Evolutionary conservation across 2,113 vertebrate species (phyloP).

Genomic region (Ranitomeya imitator): DNA sequence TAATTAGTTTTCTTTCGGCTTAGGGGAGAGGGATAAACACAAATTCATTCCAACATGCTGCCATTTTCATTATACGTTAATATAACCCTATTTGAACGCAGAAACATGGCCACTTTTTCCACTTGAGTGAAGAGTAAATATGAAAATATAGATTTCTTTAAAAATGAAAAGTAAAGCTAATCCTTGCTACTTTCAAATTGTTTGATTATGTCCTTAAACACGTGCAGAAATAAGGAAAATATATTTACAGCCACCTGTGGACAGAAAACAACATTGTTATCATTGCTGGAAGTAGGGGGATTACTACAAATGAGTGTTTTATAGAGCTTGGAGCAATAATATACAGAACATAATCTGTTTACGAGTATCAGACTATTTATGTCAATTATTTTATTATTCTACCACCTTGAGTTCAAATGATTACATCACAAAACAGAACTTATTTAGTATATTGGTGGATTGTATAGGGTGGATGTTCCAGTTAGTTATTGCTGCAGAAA

Average conservation of each 20-base stretch:
- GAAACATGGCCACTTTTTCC: slow-evolving; percentile 13
- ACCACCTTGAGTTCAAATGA: neutral
- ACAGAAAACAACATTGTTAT: neutral
- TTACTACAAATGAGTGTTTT: slow-evolving; percentile 18
- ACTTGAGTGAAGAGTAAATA: neutral
- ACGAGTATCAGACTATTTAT: neutral
- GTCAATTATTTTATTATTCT: neutral
- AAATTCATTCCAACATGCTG: slow-evolving; percentile 8
- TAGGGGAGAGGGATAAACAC: slow-evolving; percentile 30
- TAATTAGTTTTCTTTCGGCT: slow-evolving; percentile 44
- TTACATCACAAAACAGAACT: neutral
- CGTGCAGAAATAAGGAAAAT: neutral
- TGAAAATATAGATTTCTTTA: slow-evolving; percentile 2
- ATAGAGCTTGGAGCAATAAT: neutral
- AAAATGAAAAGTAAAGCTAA: neutral
- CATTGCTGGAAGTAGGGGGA: neutral
- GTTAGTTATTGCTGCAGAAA: too few species aligned
- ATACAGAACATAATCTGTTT: neutral
- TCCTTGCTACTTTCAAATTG: slow-evolving; percentile 6
- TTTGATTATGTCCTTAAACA: slow-evolving; percentile 18
- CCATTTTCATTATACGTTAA: slow-evolving; percentile 22
- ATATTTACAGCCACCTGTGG: slow-evolving; percentile 8
- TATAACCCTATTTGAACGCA: neutral
- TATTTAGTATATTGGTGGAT: neutral
- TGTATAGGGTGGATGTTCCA: neutral